Evolutionary conservation across 2,888 invertebrate species (phyloP).

Genomic region (Orgyia antiqua): DNA sequence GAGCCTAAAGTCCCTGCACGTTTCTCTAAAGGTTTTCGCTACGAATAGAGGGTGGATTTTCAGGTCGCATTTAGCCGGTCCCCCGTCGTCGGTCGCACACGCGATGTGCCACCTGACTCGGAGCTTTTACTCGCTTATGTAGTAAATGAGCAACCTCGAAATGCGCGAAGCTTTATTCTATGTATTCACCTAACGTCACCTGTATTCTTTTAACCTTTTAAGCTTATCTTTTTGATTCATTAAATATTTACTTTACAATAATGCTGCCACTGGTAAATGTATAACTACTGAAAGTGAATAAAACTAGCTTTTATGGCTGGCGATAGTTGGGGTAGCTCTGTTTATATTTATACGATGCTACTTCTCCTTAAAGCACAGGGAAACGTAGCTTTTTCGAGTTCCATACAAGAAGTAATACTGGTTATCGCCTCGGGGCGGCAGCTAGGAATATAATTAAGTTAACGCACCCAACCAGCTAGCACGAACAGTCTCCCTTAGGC

Average conservation of each 20-base stretch:
- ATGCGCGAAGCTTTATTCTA: slow-evolving; percentile 14
- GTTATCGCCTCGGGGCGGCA: slow-evolving; percentile 21
- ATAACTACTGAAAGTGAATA: too few relatives aligned
- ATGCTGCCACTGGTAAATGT: too few relatives aligned
- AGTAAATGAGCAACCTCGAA: slow-evolving; percentile 24
- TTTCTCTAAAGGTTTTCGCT: slow-evolving; percentile 41
- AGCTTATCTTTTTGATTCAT: too few relatives aligned
- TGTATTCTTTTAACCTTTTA: too few relatives aligned
- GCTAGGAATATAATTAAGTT: slow-evolving; percentile 48
- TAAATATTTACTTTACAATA: too few relatives aligned
- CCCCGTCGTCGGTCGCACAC: slow-evolving; percentile 47
- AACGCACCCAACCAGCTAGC: slow-evolving; percentile 45
- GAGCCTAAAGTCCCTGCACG: slow-evolving; percentile 52
- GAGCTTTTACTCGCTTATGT: slow-evolving; percentile 31
- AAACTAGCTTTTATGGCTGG: too few relatives aligned
- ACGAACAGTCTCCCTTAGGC: slow-evolving; percentile 40
- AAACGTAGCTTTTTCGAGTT: too few relatives aligned
- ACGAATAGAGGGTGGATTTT: slow-evolving; percentile 42
- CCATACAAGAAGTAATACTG: too few relatives aligned
- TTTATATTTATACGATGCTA: too few relatives aligned
- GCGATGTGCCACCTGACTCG: slow-evolving; percentile 57
- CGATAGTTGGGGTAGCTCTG: too few relatives aligned
- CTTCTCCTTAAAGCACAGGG: too few relatives aligned
- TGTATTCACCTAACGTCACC: slow-evolving; percentile 2
- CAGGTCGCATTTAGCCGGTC: slow-evolving; percentile 39